Conservation (phyloP, 2,888 invertebrate genomes). For the Operophtera brumata region DNA sequence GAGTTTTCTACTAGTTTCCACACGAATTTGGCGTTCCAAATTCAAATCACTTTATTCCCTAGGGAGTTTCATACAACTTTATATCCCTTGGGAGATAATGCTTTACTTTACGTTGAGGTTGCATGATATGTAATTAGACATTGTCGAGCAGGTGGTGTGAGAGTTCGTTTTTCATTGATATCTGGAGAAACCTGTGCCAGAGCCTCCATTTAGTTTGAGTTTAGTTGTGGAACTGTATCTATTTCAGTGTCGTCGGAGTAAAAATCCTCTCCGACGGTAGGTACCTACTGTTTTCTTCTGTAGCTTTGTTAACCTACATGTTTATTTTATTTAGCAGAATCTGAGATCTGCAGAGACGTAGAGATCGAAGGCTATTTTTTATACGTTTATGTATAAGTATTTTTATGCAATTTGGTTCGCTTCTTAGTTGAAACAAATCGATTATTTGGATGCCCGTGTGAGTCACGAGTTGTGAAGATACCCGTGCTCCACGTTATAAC, state of each 20-base stretch:
- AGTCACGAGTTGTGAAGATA: constrained; percentile 1
- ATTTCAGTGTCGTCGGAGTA: neutral
- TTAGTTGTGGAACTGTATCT: too few species aligned
- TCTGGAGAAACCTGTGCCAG: too few species aligned
- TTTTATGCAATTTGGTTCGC: neutral
- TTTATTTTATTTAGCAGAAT: neutral
- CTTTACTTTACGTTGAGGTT: too few species aligned
- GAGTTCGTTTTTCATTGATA: too few species aligned
- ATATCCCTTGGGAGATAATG: too few species aligned
- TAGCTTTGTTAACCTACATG: neutral
- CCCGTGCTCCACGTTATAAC: neutral
- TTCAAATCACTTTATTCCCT: too few species aligned
- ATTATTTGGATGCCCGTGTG: constrained; percentile 3
- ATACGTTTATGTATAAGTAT: neutral
- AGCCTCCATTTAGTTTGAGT: too few species aligned
- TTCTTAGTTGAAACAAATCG: constrained; percentile 2
- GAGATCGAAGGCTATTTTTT: neutral
- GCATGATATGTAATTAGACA: too few species aligned
- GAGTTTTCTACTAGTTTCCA: too few species aligned
- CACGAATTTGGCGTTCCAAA: too few species aligned
- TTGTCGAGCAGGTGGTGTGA: too few species aligned
- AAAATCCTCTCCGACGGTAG: neutral
- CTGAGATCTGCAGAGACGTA: neutral
- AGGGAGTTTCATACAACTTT: too few species aligned
- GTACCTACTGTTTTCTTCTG: neutral